These are phyloP conservation scores for Platerodrilus igneus DNA, from an alignment of 2,888 invertebrate genomes.

Conservation along the genomic window DNA sequence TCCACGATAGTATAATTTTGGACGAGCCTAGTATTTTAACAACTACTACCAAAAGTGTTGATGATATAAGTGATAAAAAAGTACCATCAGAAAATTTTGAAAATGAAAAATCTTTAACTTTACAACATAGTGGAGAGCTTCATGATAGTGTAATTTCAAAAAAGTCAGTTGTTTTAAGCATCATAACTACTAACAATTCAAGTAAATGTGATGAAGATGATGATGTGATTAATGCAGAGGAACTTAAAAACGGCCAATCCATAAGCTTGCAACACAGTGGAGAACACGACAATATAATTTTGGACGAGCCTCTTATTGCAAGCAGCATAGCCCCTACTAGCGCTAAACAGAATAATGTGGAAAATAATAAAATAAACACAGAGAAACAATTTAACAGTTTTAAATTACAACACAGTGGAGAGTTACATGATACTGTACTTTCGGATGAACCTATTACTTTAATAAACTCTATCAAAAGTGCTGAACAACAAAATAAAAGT, in stretches of 20 bases:
- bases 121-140: constrained; percentile 7
- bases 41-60: no score
- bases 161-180: no score
- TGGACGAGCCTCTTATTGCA: no score
- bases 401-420: constrained; percentile 12
- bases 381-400: neutral
- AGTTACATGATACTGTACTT: constrained; percentile 7
- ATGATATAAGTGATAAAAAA: no score
- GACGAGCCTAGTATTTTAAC: no score
- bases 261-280: constrained; percentile 1
- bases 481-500: no score
- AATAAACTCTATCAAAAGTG: no score
- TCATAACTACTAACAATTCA: neutral
- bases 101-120: neutral
- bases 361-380: neutral
- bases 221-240: neutral
- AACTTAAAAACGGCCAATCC: neutral
- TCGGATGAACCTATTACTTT: neutral
- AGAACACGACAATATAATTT: constrained; percentile 5
- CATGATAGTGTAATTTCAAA: constrained; percentile 3
- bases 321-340: neutral
- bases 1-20: no score
- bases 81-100: neutral
- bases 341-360: neutral
- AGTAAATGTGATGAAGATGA: neutral